These are phyloP conservation scores for Scytalopus superciliaris DNA, from an alignment of 2,113 vertebrate species.

Conservation along the genomic window DNA sequence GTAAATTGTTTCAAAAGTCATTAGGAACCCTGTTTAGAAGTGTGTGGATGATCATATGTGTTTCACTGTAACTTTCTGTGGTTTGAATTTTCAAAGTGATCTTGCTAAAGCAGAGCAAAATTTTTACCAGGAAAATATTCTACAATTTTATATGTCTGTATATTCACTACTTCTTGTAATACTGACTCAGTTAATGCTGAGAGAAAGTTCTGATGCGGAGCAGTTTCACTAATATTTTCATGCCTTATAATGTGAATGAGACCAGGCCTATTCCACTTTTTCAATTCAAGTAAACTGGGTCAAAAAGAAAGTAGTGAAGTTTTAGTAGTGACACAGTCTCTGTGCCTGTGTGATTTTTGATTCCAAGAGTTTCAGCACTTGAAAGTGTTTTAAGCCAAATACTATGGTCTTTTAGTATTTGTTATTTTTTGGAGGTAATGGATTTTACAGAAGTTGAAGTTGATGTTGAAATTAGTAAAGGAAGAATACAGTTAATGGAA, in stretches of 20 bases:
- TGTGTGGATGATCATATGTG: neutral
- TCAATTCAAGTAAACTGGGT: neutral
- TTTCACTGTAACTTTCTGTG: neutral
- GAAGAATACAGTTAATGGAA: neutral
- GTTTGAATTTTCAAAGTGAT: neutral
- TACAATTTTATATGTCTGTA: neutral
- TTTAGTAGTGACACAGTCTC: neutral
- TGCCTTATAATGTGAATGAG: neutral
- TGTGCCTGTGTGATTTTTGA: fast-evolving
- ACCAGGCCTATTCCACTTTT: neutral
- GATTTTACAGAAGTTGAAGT: neutral
- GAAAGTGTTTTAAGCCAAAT: neutral
- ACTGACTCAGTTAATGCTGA: neutral
- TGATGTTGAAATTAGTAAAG: neutral
- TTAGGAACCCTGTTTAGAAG: neutral
- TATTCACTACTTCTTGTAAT: neutral
- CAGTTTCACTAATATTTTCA: neutral
- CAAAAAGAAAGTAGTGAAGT: neutral
- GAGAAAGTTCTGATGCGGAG: fast-evolving
- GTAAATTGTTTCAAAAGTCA: neutral
- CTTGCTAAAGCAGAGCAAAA: neutral
- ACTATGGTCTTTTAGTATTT: neutral
- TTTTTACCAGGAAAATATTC: neutral
- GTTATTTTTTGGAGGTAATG: neutral
- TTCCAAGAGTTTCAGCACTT: neutral